Evolutionary conservation across 1,140 invertebrate genomes (phyloP).

Genomic region (Sitophilus oryzae): DNA sequence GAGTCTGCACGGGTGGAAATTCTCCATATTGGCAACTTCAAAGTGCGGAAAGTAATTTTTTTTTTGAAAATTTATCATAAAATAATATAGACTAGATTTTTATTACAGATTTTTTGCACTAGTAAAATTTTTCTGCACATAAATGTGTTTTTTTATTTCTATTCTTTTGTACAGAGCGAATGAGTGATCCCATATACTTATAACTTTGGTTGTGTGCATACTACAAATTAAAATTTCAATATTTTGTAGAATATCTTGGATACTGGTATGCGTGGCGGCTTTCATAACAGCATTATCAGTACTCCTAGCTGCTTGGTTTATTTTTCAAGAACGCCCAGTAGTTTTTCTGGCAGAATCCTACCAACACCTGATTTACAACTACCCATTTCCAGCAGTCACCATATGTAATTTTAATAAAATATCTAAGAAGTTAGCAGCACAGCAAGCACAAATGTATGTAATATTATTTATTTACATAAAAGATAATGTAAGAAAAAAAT

Average conservation of each 20-base stretch:
- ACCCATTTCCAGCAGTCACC: slow-evolving; percentile 64
- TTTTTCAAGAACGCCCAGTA: slow-evolving; percentile 45
- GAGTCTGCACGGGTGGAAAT: slow-evolving; percentile 41
- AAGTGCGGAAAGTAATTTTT: slow-evolving; percentile 33
- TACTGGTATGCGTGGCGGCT: slow-evolving; percentile 42
- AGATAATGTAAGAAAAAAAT: slow-evolving; percentile 4
- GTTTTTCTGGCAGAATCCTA: slow-evolving; percentile 59
- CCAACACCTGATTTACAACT: slow-evolving; percentile 63
- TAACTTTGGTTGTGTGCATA: too few relatives aligned
- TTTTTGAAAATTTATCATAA: neutral
- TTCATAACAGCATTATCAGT: slow-evolving; percentile 44
- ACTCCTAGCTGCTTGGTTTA: slow-evolving; percentile 46
- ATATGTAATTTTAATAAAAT: slow-evolving; percentile 61
- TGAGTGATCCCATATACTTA: too few relatives aligned
- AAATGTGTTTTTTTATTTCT: too few relatives aligned
- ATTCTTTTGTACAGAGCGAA: too few relatives aligned
- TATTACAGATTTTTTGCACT: too few relatives aligned
- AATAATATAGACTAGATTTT: neutral
- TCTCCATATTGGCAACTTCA: slow-evolving; percentile 28
- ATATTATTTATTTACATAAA: slow-evolving; percentile 17
- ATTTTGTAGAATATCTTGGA: slow-evolving; percentile 46
- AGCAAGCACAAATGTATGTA: slow-evolving; percentile 49
- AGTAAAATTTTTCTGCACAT: too few relatives aligned
- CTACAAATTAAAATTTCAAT: neutral
- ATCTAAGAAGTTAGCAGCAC: slow-evolving; percentile 44